Conservation (phyloP, 2,797 vertebrate genomes). For the Phoxinus dragarum region DNA sequence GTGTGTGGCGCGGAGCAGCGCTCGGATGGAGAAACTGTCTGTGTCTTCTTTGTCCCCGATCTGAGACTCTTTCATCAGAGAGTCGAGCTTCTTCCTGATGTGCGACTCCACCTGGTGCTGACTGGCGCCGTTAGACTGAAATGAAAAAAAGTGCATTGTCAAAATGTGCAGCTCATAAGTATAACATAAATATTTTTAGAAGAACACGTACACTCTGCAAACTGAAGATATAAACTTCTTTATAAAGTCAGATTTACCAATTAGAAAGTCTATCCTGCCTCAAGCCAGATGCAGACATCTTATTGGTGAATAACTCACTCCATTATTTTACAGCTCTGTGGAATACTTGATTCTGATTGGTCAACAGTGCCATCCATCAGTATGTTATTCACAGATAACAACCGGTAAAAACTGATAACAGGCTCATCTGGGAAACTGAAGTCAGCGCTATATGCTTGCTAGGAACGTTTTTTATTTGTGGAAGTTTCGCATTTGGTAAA, state of each 20-base stretch:
- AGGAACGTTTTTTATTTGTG: too few species aligned
- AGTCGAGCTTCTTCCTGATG: slow-evolving; percentile 95
- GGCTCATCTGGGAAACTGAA: too few species aligned
- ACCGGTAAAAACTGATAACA: too few species aligned
- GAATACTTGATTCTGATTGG: too few species aligned
- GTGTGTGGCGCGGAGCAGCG: slow-evolving; percentile 91
- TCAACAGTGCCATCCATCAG: too few species aligned
- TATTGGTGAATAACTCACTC: not conserved
- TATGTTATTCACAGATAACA: too few species aligned
- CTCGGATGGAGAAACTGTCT: slow-evolving; percentile 96
- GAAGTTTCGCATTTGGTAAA: too few species aligned
- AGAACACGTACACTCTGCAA: not conserved
- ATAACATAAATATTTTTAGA: not conserved
- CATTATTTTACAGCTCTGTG: not conserved
- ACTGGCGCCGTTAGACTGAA: slow-evolving; percentile 86
- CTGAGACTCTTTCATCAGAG: slow-evolving; percentile 92
- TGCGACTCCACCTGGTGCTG: slow-evolving; percentile 94
- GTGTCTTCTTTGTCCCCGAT: slow-evolving; percentile 96
- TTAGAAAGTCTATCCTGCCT: not conserved
- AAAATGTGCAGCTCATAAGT: not conserved
- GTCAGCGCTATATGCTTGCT: too few species aligned
- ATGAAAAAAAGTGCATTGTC: not conserved
- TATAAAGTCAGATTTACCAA: not conserved
- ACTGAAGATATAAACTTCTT: not conserved
- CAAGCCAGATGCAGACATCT: not conserved